These are phyloP conservation scores for Anolis apletophallus DNA, from an alignment of 2,797 vertebrate genomes.

Conservation along the genomic window DNA sequence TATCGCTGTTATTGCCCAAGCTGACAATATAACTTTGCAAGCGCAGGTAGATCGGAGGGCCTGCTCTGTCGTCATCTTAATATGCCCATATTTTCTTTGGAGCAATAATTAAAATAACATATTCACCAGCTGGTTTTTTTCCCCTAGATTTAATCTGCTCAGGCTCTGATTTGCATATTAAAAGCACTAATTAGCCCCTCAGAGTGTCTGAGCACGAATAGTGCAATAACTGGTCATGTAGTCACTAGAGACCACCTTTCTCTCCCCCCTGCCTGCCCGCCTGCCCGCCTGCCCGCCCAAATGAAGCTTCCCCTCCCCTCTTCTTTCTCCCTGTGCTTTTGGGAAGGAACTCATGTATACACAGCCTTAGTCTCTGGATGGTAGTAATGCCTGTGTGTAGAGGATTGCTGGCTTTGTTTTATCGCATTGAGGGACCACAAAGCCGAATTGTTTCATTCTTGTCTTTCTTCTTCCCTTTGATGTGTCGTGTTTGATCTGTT, in stretches of 20 bases:
- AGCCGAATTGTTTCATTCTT: constrained; percentile 72
- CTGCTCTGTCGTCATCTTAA: constrained; percentile 67
- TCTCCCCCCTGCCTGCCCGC: constrained; percentile 3
- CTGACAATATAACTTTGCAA: background rate
- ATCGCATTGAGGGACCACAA: constrained; percentile 73
- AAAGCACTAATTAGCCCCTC: constrained; percentile 99
- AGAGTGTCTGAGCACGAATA: constrained; percentile 87
- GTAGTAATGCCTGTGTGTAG: constrained; percentile 79
- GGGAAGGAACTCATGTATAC: constrained; percentile 72
- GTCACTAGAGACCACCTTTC: constrained; percentile 75
- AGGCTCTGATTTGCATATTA: constrained; percentile 98
- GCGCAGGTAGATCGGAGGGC: constrained; percentile 11
- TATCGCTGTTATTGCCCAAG: background rate
- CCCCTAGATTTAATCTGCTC: constrained; percentile 90
- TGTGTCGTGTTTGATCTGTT: constrained; percentile 86
- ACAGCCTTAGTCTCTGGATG: constrained; percentile 76
- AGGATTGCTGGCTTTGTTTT: constrained; percentile 80
- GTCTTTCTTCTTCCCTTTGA: constrained; percentile 82
- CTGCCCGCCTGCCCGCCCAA: background rate
- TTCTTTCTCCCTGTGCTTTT: constrained; percentile 65
- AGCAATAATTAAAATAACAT: constrained; percentile 93
- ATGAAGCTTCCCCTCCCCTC: constrained; percentile 15
- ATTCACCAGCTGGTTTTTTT: constrained; percentile 97
- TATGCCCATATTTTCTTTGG: constrained; percentile 78
- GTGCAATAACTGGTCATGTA: constrained; percentile 87